phyloP scores from a whole-genome alignment of 2,888 invertebrate genomes.

The Anthophora plumipes region DNA sequence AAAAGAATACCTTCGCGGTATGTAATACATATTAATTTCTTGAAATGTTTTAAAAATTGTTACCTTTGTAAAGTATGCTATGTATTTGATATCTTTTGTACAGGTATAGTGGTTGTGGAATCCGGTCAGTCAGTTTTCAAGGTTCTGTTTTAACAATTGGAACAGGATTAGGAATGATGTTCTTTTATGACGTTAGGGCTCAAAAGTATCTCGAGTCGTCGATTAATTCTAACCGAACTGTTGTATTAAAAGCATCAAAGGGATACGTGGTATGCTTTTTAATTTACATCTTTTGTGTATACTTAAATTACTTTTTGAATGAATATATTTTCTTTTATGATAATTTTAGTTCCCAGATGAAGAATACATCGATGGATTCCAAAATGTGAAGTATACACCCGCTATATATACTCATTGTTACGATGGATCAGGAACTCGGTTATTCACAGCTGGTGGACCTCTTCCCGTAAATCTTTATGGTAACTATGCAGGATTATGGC shows the following conservation, averaged over 20 bases:
- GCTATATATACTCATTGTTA: conserved; percentile 99
- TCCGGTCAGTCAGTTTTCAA: conserved; percentile 95
- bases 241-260: conserved; percentile 93
- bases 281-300: not conserved
- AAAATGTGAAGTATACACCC: conserved; percentile 94
- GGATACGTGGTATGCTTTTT: conserved; percentile 92
- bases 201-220: conserved; percentile 96
- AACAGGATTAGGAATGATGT: conserved; percentile 95
- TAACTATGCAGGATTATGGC: conserved; percentile 98
- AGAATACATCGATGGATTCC: conserved; percentile 93
- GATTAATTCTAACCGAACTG: conserved; percentile 94
- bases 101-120: conserved; percentile 95
- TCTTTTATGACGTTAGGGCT: conserved; percentile 97
- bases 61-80: not conserved
- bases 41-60: not conserved
- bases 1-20: conserved; percentile 84
- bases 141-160: conserved; percentile 96
- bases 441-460: conserved; percentile 98
- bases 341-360: conserved; percentile 91
- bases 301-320: not conserved
- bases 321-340: conserved; percentile 28
- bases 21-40: not conserved
- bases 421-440: conserved; percentile 94
- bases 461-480: conserved; percentile 95
- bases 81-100: conserved; percentile 82